Evolutionary conservation across 2,113 vertebrate genomes (phyloP).

Genomic region (Todiramphus chloris): DNA sequence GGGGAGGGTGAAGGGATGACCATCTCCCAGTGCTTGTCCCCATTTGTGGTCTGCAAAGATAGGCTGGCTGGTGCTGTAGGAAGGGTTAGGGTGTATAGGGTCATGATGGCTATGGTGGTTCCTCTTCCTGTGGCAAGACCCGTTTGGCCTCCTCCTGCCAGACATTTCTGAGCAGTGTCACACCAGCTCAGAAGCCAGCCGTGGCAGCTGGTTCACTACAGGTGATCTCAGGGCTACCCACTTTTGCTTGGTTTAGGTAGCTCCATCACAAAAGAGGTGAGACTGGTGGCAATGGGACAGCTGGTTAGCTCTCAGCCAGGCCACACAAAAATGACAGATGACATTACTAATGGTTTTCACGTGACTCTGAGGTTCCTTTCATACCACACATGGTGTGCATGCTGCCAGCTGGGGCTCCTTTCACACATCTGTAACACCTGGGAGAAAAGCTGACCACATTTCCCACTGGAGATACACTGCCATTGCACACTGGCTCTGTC

Average conservation of each 20-base stretch:
- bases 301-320: neutral
- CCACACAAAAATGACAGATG: neutral
- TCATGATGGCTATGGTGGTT: neutral
- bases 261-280: neutral
- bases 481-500: neutral
- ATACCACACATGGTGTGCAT: too few relatives aligned
- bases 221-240: neutral
- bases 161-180: neutral
- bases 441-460: neutral
- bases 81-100: neutral
- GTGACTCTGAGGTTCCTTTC: neutral
- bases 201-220: neutral
- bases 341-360: neutral
- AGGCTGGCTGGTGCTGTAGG: neutral
- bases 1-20: neutral
- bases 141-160: neutral
- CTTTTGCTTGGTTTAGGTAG: neutral
- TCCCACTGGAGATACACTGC: neutral
- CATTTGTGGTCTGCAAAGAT: neutral
- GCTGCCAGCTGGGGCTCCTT: neutral
- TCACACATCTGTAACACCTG: neutral
- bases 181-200: neutral
- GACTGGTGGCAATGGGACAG: neutral
- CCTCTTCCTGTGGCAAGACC: neutral
- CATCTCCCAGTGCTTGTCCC: neutral